Base-by-base conservation (phyloP, 2,888 invertebrate genomes). In the Harpalus rubripes region DNA sequence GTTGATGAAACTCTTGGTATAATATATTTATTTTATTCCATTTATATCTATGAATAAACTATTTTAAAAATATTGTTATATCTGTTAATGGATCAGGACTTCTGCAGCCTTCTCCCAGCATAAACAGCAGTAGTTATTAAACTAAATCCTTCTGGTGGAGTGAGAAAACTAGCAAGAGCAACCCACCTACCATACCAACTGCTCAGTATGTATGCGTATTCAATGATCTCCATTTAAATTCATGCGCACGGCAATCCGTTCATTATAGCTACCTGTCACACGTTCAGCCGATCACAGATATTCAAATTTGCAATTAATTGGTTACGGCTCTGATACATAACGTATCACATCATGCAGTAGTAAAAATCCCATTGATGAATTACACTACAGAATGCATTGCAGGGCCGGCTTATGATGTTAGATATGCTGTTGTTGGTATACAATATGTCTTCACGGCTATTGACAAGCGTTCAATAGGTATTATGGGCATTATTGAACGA, bases 231-330 rank as follows among this genome's bases (percentile, higher is more conserved):
- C 10, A 78, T 78, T 78, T 58, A 78, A 78, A 78, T 78, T 26
- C 78, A 78, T 78, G 58, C 15, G 32, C 56, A 58, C 16, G 26
- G 58, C 26, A 80, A 32, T 61, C 26, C 22, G 22, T 80, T 61
- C 80, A 61, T 80, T 80, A 80, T 61, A 80, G 80, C 80, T 59
- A 61, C 61, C 41, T 80, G 80, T 80, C 80, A 44, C 32, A 58
- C 58, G 56, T 56, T 58, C n/a, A 56, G 26, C 80, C 63, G 83
- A 83, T 76, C 61, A 76, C 15, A 76, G 83, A 76, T 83, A 83
- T 83, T 83, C 83, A 83, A 83, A 83, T 83, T 83, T 18, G 76
- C 83, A 83, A 83, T 83, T 83, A 83, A 83, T 83, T 83, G 83
- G 74, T 76, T 61, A 59, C 44, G 59, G 59, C 83, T 83, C 41